Evolutionary conservation across 92 coral and sea anemone genomes (phyloP).

Genomic region (Blastomussa wellsi): DNA sequence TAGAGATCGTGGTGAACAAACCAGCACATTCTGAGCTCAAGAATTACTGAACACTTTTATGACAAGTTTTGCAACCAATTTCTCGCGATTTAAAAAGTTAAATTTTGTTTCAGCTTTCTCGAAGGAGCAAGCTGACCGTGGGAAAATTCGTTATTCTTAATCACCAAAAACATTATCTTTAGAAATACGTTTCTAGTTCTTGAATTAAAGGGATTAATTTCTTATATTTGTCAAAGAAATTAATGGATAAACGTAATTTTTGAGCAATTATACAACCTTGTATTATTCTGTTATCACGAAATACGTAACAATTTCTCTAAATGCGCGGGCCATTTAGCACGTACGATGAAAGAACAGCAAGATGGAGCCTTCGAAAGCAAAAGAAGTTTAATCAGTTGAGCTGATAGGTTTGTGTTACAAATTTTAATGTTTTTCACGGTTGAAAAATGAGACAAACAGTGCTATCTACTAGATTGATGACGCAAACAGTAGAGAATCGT

Average conservation of each 20-base stretch:
- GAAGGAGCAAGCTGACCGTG: constrained; percentile 2
- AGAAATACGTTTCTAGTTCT: not conserved
- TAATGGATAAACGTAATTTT: not conserved
- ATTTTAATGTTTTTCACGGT: not conserved
- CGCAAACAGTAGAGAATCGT: constrained; percentile 13
- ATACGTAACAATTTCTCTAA: not conserved
- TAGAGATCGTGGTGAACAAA: not conserved
- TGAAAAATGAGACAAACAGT: not conserved
- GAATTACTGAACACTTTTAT: not conserved
- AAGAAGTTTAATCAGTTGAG: not conserved
- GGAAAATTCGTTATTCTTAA: constrained; percentile 21
- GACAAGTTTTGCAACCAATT: not conserved
- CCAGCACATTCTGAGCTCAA: not conserved
- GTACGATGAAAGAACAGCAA: not conserved
- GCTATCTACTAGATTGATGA: not conserved
- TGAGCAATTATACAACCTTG: not conserved
- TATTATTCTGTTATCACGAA: not conserved
- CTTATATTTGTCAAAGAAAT: not conserved
- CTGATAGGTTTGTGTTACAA: not conserved
- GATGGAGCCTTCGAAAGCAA: not conserved
- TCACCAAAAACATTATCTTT: constrained; percentile 2
- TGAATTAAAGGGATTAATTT: constrained; percentile 19
- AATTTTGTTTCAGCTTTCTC: not conserved
- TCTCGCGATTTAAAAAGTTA: not conserved
- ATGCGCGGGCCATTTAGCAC: not conserved